phyloP scores from a whole-genome alignment of 2,797 vertebrate genomes.

The Lacerta viridis region DNA sequence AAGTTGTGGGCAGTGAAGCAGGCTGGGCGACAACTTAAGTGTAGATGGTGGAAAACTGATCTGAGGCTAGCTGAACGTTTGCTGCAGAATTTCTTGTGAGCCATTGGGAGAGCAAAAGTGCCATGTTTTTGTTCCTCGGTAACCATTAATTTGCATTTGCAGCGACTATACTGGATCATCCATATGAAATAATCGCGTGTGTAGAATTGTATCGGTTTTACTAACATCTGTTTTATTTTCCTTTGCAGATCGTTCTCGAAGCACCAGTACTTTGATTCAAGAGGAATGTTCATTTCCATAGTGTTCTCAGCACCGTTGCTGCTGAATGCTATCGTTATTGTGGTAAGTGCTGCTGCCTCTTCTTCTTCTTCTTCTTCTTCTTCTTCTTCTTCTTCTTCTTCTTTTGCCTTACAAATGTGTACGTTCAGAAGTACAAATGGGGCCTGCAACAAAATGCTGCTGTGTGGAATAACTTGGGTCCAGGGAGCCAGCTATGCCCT shows the following conservation, averaged over 20 bases:
- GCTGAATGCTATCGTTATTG: slow-evolving; percentile 90
- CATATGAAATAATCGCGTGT: background rate
- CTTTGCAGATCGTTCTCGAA: slow-evolving; percentile 88
- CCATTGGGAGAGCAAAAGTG: background rate
- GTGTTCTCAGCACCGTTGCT: slow-evolving; percentile 92
- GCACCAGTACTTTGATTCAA: slow-evolving; percentile 97
- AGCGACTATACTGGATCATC: background rate
- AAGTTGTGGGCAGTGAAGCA: too few species aligned
- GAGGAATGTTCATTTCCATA: slow-evolving; percentile 96
- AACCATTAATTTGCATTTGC: background rate
- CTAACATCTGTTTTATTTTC: slow-evolving; percentile 41
- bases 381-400: background rate
- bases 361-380: background rate
- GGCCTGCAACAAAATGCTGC: background rate
- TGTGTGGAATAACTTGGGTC: too few species aligned
- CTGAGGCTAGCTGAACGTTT: too few species aligned
- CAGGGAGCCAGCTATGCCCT: background rate
- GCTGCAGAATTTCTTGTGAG: too few species aligned
- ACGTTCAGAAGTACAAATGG: background rate
- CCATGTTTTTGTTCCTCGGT: background rate
- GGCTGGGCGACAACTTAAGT: too few species aligned
- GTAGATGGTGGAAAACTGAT: too few species aligned
- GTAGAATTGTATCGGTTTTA: background rate
- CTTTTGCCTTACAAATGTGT: accelerated
- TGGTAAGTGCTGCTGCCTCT: slow-evolving; percentile 86